Evolutionary conservation across 1,140 invertebrate genomes (phyloP), one percentile per base, ranked within the genome.

Genomic region (Melanaphis sacchari): DNA sequence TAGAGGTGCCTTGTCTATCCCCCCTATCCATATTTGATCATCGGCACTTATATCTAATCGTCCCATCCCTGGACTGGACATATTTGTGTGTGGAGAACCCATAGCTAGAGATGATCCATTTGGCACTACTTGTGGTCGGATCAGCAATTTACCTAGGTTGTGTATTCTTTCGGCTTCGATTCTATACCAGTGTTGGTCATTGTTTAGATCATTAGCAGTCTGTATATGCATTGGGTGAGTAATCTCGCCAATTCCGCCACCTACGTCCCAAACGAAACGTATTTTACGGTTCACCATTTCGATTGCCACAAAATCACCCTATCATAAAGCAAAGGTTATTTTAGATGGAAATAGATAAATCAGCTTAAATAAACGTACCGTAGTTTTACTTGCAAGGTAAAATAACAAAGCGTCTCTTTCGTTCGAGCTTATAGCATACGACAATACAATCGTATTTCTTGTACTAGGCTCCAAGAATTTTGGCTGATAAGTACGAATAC

Each of bases 261-360:
- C 98, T 4, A 97, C 96, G 95, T 98, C 97, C 98, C 97, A 98
- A 2, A 97, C 94, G 90, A 98, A 97, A 93, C 96, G 96, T 26
- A 98, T 97, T 92, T 96, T 97, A 46, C 97, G 96, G 94, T 98
- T 96, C 1, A 97, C 95, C 95, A 98, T 96, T 95, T 98, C 98
- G 43, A 99, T 94, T 1, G 97, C 96, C 40, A 99, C 96, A 94
- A 97, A 98, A 94, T 98, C 98, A 0, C 96, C 95, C 94, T 95
- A 87, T 38, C 94, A 94, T 93, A 93, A 90, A 22, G 31, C 22
- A 90, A 59, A 0, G 4, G 41, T 1, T 90, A 59, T 40, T 59
- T 7, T 46, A 21, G 31, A 41, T 43, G 11, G 22, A 31, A 40
- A 89, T 89, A 89, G 24, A 52, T 87, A 9, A 26, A 52, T 3